Evolutionary conservation across 1,140 invertebrate species (phyloP), one percentile per base, ranked within the genome.

Genomic region (Andricus grossulariae): DNA sequence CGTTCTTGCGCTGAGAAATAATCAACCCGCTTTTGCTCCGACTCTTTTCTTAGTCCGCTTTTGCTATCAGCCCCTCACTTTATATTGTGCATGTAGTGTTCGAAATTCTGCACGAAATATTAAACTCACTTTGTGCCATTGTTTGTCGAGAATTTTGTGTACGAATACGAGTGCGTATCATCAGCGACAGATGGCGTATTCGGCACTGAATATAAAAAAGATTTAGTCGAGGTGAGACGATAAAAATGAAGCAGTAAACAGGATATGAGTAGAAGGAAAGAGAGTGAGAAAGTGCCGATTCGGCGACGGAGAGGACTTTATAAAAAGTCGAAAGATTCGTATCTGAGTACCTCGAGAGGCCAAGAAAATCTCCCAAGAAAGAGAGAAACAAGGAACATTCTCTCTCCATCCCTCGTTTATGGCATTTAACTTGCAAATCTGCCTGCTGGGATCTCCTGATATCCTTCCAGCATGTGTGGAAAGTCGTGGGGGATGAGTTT

Each of bases 371-470:
- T 71, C 21, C 18, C 13, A 10, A 70, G 73, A 78, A 73, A 51
- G 72, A 76, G 74, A 70, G 73, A 79, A 80, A 83, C 76, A 75
- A 74, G 77, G 82, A 78, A 81, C 73, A 73, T 60, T 77, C 73
- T 80, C 72, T 50, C 80, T 78, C 82, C 60, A 66, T 25, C 72
- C 79, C 83, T 84, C 88, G 82, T 84, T 86, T 88, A 86, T 85
- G 84, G 80, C 84, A 89, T 89, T 90, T 89, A 89, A 89, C 88
- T 89, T 89, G 87, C 84, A 90, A 90, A 90, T 89, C 85, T 84
- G 79, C 78, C 84, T 78, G 73, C 80, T 80, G 86, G 85, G 82
- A 84, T 80, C 50, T 57, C 75, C 76, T 82, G 85, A 86, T 88
- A 85, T 82, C 80, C 78, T 71, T 77, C 77, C 77, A 85, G 84